Evolutionary conservation across 2,113 vertebrate genomes (phyloP).

Genomic region (Sebastes fasciatus): DNA sequence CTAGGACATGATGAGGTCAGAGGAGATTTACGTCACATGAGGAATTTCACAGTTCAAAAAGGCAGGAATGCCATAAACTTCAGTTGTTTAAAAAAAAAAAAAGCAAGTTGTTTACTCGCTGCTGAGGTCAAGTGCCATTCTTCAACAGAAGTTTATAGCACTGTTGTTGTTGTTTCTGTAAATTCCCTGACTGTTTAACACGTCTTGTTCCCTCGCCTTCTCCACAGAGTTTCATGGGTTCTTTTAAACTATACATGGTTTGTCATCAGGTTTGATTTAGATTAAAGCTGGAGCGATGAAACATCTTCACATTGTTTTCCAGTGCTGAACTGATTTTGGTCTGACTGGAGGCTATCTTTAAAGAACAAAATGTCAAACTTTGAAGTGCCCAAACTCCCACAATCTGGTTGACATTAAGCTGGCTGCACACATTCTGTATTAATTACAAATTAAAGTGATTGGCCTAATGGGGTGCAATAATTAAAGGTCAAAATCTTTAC

Average conservation of each 20-base stretch:
- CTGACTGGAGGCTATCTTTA: not conserved
- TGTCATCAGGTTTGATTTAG: not conserved
- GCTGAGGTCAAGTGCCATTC: not conserved
- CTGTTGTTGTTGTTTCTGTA: constrained; percentile 47
- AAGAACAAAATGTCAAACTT: not conserved
- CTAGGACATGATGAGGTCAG: constrained; percentile 21
- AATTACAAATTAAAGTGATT: constrained; percentile 44
- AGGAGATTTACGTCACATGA: constrained; percentile 23
- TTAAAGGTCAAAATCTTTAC: constrained; percentile 58
- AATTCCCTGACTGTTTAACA: constrained; percentile 36
- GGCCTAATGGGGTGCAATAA: constrained; percentile 36
- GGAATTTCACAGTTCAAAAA: constrained; percentile 32
- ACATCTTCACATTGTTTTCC: not conserved
- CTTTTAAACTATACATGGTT: not conserved
- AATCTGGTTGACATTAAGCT: constrained; percentile 17
- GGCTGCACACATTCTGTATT: constrained; percentile 14
- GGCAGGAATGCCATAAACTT: constrained; percentile 52
- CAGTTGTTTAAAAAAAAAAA: not conserved
- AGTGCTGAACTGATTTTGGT: not conserved
- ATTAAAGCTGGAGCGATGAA: not conserved
- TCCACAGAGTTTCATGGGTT: not conserved
- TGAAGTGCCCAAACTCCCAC: not conserved
- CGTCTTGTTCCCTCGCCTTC: not conserved
- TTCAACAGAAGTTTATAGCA: constrained; percentile 31
- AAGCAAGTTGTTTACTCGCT: no score